These are phyloP conservation scores for Chymomyza fuscimana DNA, from an alignment of 2,888 invertebrate genomes.

Conservation along the genomic window DNA sequence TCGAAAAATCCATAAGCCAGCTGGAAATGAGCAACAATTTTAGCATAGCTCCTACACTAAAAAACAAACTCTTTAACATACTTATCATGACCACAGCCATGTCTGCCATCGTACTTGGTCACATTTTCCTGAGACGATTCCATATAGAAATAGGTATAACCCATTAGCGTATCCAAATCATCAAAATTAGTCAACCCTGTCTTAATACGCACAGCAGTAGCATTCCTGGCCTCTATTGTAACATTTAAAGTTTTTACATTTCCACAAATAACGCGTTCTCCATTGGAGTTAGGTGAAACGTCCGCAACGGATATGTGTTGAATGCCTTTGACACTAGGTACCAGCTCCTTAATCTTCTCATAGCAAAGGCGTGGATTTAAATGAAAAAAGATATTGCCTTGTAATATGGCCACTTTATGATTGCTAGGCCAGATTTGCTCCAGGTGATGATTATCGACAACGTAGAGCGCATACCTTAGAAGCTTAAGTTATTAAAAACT, in stretches of 20 bases:
- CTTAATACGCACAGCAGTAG: constrained; percentile 82
- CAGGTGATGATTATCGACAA: constrained; percentile 86
- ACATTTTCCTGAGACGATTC: constrained; percentile 88
- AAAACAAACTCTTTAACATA: constrained; percentile 67
- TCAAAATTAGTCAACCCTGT: too few relatives aligned
- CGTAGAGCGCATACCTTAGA: constrained; percentile 81
- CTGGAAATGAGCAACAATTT: constrained; percentile 77
- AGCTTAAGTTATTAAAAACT: not conserved
- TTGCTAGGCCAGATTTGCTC: constrained; percentile 82
- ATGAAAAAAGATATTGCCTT: constrained; percentile 84
- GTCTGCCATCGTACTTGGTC: constrained; percentile 91
- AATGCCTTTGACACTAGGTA: constrained; percentile 62
- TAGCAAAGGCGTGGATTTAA: constrained; percentile 87
- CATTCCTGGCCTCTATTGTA: constrained; percentile 74
- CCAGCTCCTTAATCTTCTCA: constrained; percentile 82
- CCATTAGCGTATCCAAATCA: constrained; percentile 89
- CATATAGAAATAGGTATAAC: constrained; percentile 92
- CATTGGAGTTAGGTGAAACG: constrained; percentile 86
- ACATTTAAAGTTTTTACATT: constrained; percentile 67
- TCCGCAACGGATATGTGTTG: constrained; percentile 59
- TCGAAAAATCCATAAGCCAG: constrained; percentile 83
- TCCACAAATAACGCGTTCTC: constrained; percentile 91
- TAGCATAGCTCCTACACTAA: constrained; percentile 5
- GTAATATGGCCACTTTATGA: constrained; percentile 80
- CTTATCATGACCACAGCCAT: constrained; percentile 93